Evolutionary conservation across 2,113 vertebrate species (phyloP).

Genomic region (Galeopterus variegatus): DNA sequence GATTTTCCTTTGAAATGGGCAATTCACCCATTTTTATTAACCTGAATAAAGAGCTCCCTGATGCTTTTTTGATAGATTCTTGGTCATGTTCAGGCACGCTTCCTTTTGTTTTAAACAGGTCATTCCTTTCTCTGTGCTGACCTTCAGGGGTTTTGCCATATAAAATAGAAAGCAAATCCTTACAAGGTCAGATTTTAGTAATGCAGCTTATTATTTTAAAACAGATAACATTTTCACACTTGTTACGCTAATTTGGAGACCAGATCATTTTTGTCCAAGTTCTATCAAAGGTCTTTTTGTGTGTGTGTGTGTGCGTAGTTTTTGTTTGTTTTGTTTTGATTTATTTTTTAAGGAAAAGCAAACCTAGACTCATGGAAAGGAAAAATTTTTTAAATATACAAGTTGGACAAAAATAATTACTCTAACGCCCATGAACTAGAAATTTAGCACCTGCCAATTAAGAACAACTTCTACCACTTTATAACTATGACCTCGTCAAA

Average conservation of each 20-base stretch:
- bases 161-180: conserved; percentile 36
- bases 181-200: conserved; percentile 12
- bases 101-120: conserved; percentile 63
- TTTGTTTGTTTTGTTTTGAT: background rate
- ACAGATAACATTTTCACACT: conserved; percentile 14
- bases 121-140: conserved; percentile 15
- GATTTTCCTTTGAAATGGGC: conserved; percentile 64
- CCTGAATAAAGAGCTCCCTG: conserved; percentile 38
- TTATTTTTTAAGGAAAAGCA: conserved; percentile 39
- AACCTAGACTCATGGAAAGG: background rate
- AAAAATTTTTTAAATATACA: background rate
- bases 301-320: background rate
- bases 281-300: conserved; percentile 28
- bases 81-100: background rate
- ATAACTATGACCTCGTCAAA: background rate
- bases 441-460: background rate
- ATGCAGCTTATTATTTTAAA: conserved; percentile 40
- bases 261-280: conserved; percentile 17
- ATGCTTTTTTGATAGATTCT: conserved; percentile 12
- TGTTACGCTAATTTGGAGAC: conserved; percentile 27
- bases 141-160: conserved; percentile 2
- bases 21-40: conserved; percentile 62
- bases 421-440: background rate
- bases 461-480: background rate
- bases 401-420: conserved; percentile 17